Evolutionary conservation across 35 echinoderm and acorn worm genomes (phyloP).

Genomic region (Heliocidaris tuberculata): DNA sequence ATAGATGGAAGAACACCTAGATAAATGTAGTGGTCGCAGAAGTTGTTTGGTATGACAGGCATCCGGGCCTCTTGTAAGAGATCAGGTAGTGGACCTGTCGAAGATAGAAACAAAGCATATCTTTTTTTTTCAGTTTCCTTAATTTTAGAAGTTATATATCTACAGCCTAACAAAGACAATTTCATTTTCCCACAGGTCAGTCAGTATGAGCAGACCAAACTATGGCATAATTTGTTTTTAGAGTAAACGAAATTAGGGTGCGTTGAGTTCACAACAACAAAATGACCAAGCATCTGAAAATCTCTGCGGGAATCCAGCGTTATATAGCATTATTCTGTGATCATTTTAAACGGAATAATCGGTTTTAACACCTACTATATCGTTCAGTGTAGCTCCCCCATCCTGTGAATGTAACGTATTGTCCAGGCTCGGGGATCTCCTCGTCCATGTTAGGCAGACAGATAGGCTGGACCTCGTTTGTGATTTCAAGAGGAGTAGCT

Average conservation of each 20-base stretch:
- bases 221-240: too few species aligned
- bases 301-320: neutral
- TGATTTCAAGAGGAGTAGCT: neutral
- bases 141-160: neutral
- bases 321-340: neutral
- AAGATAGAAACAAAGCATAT: neutral
- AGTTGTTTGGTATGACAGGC: neutral
- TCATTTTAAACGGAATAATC: neutral
- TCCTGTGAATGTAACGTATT: slow-evolving; percentile 26
- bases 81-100: neutral
- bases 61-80: neutral
- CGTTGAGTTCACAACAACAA: too few species aligned
- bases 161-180: neutral
- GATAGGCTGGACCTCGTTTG: slow-evolving; percentile 14
- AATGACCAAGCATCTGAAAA: too few species aligned
- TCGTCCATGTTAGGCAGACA: neutral
- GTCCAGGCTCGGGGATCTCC: neutral
- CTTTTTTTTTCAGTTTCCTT: neutral
- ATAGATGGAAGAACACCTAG: neutral
- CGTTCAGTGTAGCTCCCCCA: slow-evolving; percentile 10
- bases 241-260: neutral
- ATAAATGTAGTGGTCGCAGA: neutral
- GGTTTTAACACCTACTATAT: neutral
- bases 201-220: too few species aligned
- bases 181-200: neutral